These are phyloP conservation scores for Montifringilla adamsi DNA, from an alignment of 2,113 vertebrate genomes.

Conservation along the genomic window DNA sequence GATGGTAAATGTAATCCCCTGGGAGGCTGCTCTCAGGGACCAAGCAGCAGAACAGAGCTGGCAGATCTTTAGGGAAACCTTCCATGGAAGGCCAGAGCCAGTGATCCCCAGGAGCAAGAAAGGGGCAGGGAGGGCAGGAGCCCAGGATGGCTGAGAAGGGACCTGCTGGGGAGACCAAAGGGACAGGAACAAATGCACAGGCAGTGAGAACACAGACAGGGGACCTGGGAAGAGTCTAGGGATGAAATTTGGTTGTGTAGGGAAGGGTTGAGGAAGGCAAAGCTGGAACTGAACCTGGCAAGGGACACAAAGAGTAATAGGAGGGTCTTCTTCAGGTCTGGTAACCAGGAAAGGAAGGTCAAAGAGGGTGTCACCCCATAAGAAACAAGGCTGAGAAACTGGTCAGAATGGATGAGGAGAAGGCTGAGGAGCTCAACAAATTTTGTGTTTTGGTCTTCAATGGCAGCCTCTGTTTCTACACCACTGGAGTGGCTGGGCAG, in stretches of 20 bases:
- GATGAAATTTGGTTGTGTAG: no score
- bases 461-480: background rate
- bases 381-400: background rate
- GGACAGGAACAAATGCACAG: background rate
- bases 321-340: background rate
- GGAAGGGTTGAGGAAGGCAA: background rate
- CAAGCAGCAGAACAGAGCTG: background rate
- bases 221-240: background rate
- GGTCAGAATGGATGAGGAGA: background rate
- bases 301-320: background rate
- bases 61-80: background rate
- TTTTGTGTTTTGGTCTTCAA: no score
- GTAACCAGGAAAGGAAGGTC: background rate
- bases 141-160: background rate
- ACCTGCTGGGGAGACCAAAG: background rate
- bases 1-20: background rate
- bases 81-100: fast-evolving
- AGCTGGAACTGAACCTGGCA: background rate
- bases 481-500: background rate
- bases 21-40: background rate
- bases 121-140: background rate
- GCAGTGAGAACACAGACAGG: fast-evolving
- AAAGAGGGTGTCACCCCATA: background rate
- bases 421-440: background rate
- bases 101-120: background rate